A percentile compares a stretch with the other conserved stretches of the same genome.
Evolutionary conservation across 2,888 invertebrate species (phyloP).

Genomic region (Buathra laborator): DNA sequence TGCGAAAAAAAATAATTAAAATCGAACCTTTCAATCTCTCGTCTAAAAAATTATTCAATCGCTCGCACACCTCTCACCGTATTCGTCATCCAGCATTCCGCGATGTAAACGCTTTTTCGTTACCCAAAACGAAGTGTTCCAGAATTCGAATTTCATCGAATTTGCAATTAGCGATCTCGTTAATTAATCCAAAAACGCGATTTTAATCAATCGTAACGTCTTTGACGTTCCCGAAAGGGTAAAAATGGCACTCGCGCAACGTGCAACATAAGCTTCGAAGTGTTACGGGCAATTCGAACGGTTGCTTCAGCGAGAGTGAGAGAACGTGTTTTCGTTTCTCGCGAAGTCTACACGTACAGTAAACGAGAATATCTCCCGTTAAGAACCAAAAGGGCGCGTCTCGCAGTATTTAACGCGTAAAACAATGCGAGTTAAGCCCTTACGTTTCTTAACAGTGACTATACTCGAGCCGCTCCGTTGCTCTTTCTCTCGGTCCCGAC

Average conservation of each 20-base stretch:
- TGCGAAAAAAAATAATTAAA: no score
- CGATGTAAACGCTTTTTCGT: background rate
- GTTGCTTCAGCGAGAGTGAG: slow-evolving; percentile 41
- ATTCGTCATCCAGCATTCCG: no score
- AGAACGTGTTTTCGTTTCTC: slow-evolving; percentile 50
- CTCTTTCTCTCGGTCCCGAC: slow-evolving; percentile 43
- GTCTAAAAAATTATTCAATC: no score
- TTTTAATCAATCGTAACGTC: background rate
- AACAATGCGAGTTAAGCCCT: no score
- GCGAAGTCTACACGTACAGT: slow-evolving; percentile 37
- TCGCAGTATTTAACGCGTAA: no score
- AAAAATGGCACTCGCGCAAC: background rate
- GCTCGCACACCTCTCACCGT: no score
- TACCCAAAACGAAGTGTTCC: background rate
- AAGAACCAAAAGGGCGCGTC: background rate
- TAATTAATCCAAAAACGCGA: slow-evolving; percentile 57
- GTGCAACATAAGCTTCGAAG: slow-evolving; percentile 11
- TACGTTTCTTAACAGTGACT: background rate
- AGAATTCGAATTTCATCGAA: slow-evolving; percentile 44
- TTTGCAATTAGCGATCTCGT: slow-evolving; percentile 49
- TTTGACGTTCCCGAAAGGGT: slow-evolving; percentile 45
- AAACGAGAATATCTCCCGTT: slow-evolving; percentile 31
- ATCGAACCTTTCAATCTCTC: no score
- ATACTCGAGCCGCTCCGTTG: slow-evolving; percentile 1
- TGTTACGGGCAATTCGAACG: slow-evolving; percentile 34